Conservation (phyloP, 2,113 vertebrate species). For the Actenoides hombroni region DNA sequence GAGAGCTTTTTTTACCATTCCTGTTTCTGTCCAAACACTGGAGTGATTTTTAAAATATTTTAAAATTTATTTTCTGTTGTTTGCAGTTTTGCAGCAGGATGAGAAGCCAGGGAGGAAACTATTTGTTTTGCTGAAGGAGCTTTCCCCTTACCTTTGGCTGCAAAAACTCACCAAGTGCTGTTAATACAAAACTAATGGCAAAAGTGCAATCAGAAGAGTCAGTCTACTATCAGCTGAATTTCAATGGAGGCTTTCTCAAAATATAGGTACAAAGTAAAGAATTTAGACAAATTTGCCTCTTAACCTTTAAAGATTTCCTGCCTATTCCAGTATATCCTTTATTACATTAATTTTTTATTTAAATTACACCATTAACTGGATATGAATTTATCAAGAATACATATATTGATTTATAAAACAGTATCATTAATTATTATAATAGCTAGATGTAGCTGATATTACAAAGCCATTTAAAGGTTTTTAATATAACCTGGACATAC, state of each 20-base stretch:
- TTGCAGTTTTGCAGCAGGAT: constrained; percentile 31
- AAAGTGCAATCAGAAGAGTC: constrained; percentile 22
- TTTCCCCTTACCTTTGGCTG: neutral
- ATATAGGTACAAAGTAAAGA: constrained; percentile 69
- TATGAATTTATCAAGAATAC: constrained; percentile 93
- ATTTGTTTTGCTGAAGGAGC: neutral
- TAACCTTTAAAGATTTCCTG: constrained; percentile 85
- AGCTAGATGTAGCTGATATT: constrained; percentile 92
- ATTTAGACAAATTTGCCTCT: constrained; percentile 82
- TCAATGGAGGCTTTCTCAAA: constrained; percentile 58
- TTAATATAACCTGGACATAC: constrained; percentile 90
- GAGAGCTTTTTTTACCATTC: neutral
- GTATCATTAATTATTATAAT: constrained; percentile 97
- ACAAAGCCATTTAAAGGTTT: constrained; percentile 96
- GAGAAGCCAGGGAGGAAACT: neutral
- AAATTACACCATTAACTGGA: constrained; percentile 89
- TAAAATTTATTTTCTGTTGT: neutral
- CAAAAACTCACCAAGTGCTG: constrained; percentile 17
- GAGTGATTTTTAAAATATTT: neutral
- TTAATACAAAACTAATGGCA: constrained; percentile 35
- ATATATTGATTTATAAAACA: constrained; percentile 94
- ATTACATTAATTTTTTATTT: constrained; percentile 92
- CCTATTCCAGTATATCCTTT: constrained; percentile 78
- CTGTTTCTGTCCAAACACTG: neutral
- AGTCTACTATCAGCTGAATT: constrained; percentile 62